Evolutionary conservation across 2,888 invertebrate species (phyloP).

Genomic region (Lutraria lutraria): DNA sequence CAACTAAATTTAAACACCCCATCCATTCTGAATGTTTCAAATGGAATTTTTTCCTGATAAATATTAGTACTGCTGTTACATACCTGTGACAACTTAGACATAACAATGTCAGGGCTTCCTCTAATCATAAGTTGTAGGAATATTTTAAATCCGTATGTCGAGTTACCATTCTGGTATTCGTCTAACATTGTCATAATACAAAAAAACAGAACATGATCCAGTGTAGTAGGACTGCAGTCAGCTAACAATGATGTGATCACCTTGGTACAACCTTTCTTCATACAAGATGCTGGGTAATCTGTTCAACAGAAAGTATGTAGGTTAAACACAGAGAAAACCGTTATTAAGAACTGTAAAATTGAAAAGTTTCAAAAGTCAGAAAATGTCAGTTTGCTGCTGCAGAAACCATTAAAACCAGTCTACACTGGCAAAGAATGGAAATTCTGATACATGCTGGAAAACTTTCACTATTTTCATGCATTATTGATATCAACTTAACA

Average conservation of each 20-base stretch:
- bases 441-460: no score
- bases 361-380: no score
- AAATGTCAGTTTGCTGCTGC: no score
- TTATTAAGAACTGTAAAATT: no score
- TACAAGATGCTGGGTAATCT: slow-evolving; percentile 84
- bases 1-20: no score
- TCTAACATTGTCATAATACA: slow-evolving; percentile 83
- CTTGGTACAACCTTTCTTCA: slow-evolving; percentile 78
- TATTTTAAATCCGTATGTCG: slow-evolving; percentile 85
- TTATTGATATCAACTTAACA: no score
- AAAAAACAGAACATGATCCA: slow-evolving; percentile 85
- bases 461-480: no score
- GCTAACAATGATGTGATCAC: slow-evolving; percentile 81
- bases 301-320: slow-evolving; percentile 32
- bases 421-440: no score
- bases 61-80: not conserved
- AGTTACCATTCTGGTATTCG: slow-evolving; percentile 82
- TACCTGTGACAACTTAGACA: slow-evolving; percentile 83
- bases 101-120: slow-evolving; percentile 81
- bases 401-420: no score
- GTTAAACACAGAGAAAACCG: no score
- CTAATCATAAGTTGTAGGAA: slow-evolving; percentile 85
- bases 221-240: slow-evolving; percentile 78
- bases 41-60: no score
- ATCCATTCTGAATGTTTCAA: no score